Evolutionary conservation across 2,888 invertebrate species (phyloP), one percentile per base, ranked within the genome.

Genomic region (Meloe dianella): DNA sequence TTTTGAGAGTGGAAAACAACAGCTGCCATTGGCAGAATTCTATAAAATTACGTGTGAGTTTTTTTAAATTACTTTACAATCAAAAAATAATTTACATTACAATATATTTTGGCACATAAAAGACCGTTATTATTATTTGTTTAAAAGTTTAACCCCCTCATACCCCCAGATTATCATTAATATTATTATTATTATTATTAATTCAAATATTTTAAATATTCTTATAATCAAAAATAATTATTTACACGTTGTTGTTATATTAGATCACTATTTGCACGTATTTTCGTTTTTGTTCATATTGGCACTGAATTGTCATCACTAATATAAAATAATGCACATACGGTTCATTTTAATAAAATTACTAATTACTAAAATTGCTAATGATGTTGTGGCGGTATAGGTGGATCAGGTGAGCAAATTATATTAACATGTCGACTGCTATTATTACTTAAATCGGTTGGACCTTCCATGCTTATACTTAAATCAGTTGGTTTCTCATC

Each of bases 401-500:
- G 83, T 24, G 82, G 81, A 71, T 84, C 84, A 9, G 83, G 83
- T 30, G 83, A 83, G 75, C 84, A 84, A 9, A 83, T 80, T 60
- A 84, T 83, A 71, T 80, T 83, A 54, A 83, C 78, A 70, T 82
- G 81, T 72, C 82, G 78, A 63, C 78, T 79, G 12, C 32, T 38
- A 67, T 77, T 79, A 71, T 77, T 80, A 68, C 78, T 80, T 63
- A 84, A 78, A 73, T 84, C 84, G 5, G 83, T 84, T 14, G 84
- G 83, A 8, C 78, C 80, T 8, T 81, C 85, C 80, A 83, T 82
- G 57, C 81, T 81, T 66, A 84, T 82, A 61, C 82, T 81, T 65
- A 84, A 75, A 75, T 85, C 85, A 41, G 83, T 82, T 12, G 83
- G 82, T 74, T 83, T 80, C 5, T 85, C 86, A 35, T 85, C 85